Conservation (phyloP, 2,888 invertebrate genomes). For the Fragum whitleyi region DNA sequence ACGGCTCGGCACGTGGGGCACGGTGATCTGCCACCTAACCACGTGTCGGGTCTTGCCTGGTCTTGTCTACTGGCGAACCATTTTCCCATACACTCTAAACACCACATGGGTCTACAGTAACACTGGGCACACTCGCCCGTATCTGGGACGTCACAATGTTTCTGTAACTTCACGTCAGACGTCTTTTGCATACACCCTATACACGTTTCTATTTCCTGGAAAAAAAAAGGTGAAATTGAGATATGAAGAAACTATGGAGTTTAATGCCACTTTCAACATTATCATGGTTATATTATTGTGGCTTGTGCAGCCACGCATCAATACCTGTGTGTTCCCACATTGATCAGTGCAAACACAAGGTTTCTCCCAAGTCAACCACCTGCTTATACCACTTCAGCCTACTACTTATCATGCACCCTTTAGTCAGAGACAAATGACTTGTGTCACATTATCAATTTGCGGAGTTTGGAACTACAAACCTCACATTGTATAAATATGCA, state of each 20-base stretch:
- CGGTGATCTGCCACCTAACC: slow-evolving; percentile 93
- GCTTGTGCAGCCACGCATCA: background rate
- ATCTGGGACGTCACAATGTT: slow-evolving; percentile 87
- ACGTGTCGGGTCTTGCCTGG: slow-evolving; percentile 89
- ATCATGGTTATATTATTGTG: background rate
- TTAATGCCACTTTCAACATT: background rate
- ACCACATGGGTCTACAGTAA: slow-evolving; percentile 95
- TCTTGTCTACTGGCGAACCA: slow-evolving; percentile 93
- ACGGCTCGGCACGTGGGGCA: slow-evolving; percentile 94
- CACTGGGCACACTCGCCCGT: slow-evolving; percentile 87
- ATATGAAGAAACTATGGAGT: background rate
- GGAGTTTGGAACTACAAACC: no score
- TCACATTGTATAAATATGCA: no score
- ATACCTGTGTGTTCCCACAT: background rate
- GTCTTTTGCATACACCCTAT: slow-evolving; percentile 94
- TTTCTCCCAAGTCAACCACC: no score
- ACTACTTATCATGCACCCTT: no score
- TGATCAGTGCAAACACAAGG: background rate
- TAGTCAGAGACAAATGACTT: no score
- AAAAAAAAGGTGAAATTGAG: slow-evolving; percentile 12
- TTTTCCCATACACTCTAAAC: slow-evolving; percentile 88
- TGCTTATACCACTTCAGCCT: no score
- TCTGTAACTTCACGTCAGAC: slow-evolving; percentile 92
- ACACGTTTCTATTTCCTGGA: slow-evolving; percentile 92
- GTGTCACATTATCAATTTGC: no score